phyloP scores from a whole-genome alignment of 2,113 vertebrate species.

The Oophaga pumilio region DNA sequence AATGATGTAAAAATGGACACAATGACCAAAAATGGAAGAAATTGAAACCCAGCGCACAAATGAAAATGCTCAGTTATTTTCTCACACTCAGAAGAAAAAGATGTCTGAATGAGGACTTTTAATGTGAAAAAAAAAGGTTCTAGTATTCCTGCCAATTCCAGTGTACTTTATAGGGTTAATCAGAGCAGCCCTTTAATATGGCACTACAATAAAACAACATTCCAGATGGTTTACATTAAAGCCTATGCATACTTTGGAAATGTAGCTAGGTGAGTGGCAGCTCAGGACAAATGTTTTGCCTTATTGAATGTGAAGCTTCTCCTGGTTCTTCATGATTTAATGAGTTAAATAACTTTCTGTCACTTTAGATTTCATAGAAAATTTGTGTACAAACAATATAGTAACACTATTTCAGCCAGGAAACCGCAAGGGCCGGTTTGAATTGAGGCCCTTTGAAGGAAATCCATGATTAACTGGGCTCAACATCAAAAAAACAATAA shows the following conservation, averaged over 20 bases:
- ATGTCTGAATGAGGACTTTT: too few relatives aligned
- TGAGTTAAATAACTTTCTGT: constrained; percentile 39
- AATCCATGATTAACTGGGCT: constrained; percentile 42
- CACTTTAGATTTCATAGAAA: constrained; percentile 39
- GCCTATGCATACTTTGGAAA: constrained; percentile 20
- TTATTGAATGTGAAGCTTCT: constrained; percentile 22
- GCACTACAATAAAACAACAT: constrained; percentile 14
- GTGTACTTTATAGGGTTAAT: constrained; percentile 33
- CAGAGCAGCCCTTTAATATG: constrained; percentile 3
- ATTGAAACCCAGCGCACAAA: too few relatives aligned
- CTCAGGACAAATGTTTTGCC: constrained; percentile 12
- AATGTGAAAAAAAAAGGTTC: too few relatives aligned
- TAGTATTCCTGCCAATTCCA: background rate
- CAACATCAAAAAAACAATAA: constrained; percentile 51
- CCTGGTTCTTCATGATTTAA: background rate
- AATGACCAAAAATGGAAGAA: too few relatives aligned
- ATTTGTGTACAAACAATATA: constrained; percentile 53
- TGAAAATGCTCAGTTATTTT: too few relatives aligned
- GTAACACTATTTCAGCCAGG: constrained; percentile 25
- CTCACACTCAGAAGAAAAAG: too few relatives aligned
- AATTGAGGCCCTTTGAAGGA: constrained; percentile 31
- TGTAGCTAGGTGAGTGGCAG: constrained; percentile 32
- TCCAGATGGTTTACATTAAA: constrained; percentile 45
- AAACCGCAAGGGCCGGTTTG: constrained; percentile 35
- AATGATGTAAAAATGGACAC: too few relatives aligned